A percentile compares a stretch with the other conserved stretches of the same genome.
Conservation (phyloP, 2,113 vertebrate genomes). For the Sminthopsis crassicaudata region DNA sequence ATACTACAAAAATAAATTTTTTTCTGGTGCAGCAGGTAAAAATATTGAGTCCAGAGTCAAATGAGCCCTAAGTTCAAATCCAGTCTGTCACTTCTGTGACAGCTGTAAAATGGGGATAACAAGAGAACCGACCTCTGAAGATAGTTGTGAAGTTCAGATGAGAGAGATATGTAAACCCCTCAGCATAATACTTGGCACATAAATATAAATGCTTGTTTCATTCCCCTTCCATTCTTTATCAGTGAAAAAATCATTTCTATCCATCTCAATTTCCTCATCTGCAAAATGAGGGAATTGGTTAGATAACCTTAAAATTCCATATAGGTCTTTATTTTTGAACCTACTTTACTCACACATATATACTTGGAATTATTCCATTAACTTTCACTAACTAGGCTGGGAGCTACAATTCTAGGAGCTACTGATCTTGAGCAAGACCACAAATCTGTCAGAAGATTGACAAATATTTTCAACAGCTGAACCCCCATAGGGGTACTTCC, state of each 20-base stretch:
- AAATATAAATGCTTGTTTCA: neutral
- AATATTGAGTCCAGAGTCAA: neutral
- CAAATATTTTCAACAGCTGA: neutral
- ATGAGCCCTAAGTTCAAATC: neutral
- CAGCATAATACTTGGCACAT: neutral
- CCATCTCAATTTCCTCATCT: neutral
- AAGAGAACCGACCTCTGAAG: neutral
- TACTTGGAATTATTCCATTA: neutral
- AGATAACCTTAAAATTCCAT: neutral
- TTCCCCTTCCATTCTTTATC: neutral
- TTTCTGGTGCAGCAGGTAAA: neutral
- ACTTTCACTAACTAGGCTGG: neutral
- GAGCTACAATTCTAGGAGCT: neutral
- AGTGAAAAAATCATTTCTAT: neutral
- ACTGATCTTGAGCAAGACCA: neutral
- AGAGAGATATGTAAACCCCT: neutral
- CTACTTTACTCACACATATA: neutral
- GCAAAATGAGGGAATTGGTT: neutral
- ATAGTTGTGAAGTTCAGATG: neutral
- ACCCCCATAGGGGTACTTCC: neutral
- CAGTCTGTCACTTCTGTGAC: neutral
- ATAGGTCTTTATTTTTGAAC: neutral
- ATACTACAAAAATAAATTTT: neutral
- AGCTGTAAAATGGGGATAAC: neutral
- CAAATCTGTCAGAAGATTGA: neutral